Evolutionary conservation across 2,888 invertebrate species (phyloP), one percentile per base, ranked within the genome.

Genomic region (Dione vanillae): DNA sequence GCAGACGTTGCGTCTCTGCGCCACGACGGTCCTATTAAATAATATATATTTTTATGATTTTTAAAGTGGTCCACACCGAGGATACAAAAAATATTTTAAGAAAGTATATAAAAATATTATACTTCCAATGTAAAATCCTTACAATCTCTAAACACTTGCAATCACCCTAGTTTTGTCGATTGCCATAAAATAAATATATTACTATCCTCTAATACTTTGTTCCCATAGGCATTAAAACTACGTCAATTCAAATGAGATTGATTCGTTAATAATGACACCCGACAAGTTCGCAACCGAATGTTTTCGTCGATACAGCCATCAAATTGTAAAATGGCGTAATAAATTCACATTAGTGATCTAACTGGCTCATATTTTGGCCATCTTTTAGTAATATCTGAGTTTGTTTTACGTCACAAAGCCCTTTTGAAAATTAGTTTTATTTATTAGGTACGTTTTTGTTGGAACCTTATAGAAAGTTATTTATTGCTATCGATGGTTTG

Each of bases 251-350:
- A 66, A 49, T 56, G 67, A 67, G 72, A 91, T 90, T 91, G 91
- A 92, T 92, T 88, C 79, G 82, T 86, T 85, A 84, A 84, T 91
- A 90, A 92, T 92, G 86, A 86, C 82, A 83, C 79, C 81, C 77
- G 74, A 78, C 79, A 91, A 90, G 85, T 91, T 91, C 86, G 82
- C 79, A 77, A 77, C 77, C 76, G 76, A 76, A 89, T 85, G 82
- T 81, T 88, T 88, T 87, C 82, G 81, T 82, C 85, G 90, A 89
- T 90, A 86, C 12, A 37, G n/a, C 56, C 56, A 37, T 56, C 56
- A 85, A 83, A 84, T 79, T 82, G 79, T 80, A 77, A 84, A 88
- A 80, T 82, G 83, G 76, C 75, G 80, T 80, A 83, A 89, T 90
- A 90, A 91, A 91, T 91, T 88, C 79, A 78, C 75, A 78, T 74